These are phyloP conservation scores for Myrmecobius fasciatus DNA, from an alignment of 2,113 vertebrate genomes.

Conservation along the genomic window DNA sequence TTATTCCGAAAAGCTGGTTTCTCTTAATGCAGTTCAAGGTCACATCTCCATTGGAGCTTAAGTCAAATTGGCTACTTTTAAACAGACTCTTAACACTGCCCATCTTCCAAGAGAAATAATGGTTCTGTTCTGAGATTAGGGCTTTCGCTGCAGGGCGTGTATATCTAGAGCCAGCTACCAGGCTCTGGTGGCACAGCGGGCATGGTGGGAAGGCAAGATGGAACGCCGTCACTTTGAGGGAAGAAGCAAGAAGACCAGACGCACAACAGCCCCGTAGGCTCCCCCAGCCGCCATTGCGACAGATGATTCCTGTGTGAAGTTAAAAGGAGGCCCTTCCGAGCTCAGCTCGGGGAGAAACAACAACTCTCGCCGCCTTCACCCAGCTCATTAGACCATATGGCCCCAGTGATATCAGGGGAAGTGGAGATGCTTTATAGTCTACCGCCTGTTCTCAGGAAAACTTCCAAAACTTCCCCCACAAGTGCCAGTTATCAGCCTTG, in stretches of 20 bases:
- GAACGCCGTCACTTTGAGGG: neutral
- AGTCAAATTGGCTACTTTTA: neutral
- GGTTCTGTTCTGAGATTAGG: neutral
- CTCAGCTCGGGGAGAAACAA: neutral
- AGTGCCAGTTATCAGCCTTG: neutral
- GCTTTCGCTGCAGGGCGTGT: neutral
- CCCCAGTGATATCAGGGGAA: neutral
- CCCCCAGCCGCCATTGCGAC: neutral
- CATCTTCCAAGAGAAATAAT: neutral
- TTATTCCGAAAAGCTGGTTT: neutral
- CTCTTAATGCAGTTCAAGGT: neutral
- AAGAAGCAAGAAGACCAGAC: too few relatives aligned
- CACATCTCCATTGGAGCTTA: neutral
- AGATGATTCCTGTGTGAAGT: neutral
- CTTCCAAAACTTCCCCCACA: neutral
- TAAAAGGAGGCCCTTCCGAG: neutral
- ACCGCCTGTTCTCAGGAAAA: neutral
- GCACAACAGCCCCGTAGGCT: neutral
- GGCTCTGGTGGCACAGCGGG: neutral
- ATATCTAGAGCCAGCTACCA: neutral
- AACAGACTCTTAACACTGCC: neutral
- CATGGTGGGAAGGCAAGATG: neutral
- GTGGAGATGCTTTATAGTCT: rapidly evolving
- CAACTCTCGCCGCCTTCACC: neutral
- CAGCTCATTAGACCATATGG: rapidly evolving